A percentile compares a stretch with the other conserved stretches of the same genome.
Evolutionary conservation across 2,113 vertebrate genomes (phyloP).

Genomic region (Cephalophus harveyi): DNA sequence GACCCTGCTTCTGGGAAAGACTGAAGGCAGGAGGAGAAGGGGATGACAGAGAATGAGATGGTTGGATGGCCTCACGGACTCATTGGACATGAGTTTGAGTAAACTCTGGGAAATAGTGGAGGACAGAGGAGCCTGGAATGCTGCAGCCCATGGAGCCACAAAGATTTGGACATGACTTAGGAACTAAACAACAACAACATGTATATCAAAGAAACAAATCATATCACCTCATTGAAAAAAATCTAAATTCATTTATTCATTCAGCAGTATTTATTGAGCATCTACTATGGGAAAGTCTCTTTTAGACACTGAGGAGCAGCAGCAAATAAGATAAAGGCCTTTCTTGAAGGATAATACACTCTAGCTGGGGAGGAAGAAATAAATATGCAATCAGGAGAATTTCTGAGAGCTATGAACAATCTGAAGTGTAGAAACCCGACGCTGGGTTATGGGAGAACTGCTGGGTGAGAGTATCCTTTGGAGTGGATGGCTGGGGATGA

Average conservation of each 20-base stretch:
- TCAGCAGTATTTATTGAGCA: background rate
- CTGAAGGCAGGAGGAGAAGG: background rate
- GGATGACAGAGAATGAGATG: background rate
- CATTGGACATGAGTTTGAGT: background rate
- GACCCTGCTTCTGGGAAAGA: background rate
- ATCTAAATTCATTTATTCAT: background rate
- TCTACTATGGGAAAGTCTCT: background rate
- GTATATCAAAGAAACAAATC: background rate
- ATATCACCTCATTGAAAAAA: background rate
- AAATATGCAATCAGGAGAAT: background rate
- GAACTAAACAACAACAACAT: background rate
- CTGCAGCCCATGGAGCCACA: rapidly evolving
- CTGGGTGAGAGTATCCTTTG: background rate
- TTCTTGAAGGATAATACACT: background rate
- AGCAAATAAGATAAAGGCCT: background rate
- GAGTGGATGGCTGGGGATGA: background rate
- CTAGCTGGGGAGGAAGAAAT: background rate
- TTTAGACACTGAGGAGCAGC: background rate
- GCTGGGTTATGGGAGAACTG: background rate
- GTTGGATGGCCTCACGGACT: background rate
- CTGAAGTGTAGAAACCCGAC: background rate
- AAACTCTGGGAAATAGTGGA: background rate
- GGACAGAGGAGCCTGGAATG: background rate
- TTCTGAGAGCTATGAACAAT: background rate
- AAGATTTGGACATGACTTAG: background rate